Conservation (phyloP, 2,888 invertebrate species). For the Pyrochroa serraticornis region DNA sequence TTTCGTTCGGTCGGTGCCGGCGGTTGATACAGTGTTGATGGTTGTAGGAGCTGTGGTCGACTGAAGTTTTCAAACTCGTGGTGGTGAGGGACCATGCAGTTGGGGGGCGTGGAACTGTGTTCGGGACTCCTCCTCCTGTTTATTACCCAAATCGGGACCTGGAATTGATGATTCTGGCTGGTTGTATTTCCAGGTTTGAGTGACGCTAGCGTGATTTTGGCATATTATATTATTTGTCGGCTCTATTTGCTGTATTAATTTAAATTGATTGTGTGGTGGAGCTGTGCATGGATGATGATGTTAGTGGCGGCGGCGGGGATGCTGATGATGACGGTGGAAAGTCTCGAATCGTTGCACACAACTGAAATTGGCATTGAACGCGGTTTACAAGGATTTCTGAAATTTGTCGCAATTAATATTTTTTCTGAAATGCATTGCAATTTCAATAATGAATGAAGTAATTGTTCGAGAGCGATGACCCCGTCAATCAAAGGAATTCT, state of each 20-base stretch:
- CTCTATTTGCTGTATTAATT: conserved; percentile 49
- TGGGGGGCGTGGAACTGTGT: conserved; percentile 37
- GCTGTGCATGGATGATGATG: not conserved
- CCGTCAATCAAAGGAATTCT: no score
- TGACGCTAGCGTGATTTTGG: conserved; percentile 49
- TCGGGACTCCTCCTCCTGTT: conserved; percentile 41
- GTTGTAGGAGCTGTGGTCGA: conserved; percentile 36
- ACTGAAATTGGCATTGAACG: no score
- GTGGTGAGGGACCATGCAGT: conserved; percentile 44
- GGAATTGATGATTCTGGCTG: conserved; percentile 46
- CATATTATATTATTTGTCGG: conserved; percentile 55
- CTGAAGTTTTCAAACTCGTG: conserved; percentile 36
- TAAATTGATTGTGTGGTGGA: conserved; percentile 45
- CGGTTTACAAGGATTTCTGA: no score
- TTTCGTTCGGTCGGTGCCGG: not conserved
- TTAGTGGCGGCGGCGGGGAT: not conserved
- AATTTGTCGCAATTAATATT: no score
- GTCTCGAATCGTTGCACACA: no score
- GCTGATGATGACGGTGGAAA: no score
- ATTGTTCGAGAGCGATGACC: no score
- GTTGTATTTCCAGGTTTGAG: conserved; percentile 29
- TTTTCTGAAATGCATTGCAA: no score
- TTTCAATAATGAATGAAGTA: no score
- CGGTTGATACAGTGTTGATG: conserved; percentile 31
- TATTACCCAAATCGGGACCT: conserved; percentile 47